A percentile compares a stretch with the other conserved stretches of the same genome.
Conservation (phyloP, 1,140 invertebrate species). For the Solenopsis fugax region DNA sequence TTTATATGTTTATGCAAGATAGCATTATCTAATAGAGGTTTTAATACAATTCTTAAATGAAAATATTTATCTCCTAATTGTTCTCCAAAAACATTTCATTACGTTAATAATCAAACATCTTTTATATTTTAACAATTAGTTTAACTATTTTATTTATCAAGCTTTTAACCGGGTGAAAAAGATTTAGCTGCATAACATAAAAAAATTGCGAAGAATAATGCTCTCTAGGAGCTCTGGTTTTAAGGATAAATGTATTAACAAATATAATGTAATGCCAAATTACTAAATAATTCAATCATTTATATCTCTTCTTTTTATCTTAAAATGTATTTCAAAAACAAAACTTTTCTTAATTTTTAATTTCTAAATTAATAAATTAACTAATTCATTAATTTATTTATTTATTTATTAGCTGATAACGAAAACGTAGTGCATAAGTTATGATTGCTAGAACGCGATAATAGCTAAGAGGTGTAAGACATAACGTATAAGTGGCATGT, state of each 20-base stretch:
- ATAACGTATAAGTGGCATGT: constrained; percentile 17
- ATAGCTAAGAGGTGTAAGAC: background rate
- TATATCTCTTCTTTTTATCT: background rate
- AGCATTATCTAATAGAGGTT: background rate
- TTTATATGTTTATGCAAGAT: background rate
- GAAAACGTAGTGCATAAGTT: background rate
- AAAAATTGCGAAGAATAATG: too few species aligned
- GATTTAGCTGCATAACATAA: too few species aligned
- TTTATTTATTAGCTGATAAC: background rate
- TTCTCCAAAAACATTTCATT: background rate
- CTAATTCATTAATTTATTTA: background rate
- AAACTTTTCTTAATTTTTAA: background rate
- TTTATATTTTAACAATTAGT: background rate
- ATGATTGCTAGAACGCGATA: background rate
- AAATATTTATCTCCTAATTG: background rate
- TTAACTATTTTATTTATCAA: background rate
- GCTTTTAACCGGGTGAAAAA: too few species aligned
- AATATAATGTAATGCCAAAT: background rate
- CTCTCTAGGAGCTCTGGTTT: background rate
- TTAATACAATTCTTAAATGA: background rate
- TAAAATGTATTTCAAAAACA: background rate
- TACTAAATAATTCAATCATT: constrained; percentile 15
- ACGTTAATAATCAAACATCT: background rate
- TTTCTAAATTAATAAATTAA: background rate
- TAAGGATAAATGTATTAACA: background rate